Evolutionary conservation across 35 echinoderm and acorn worm genomes (phyloP), one percentile per base, ranked within the genome.

Genomic region (Apostichopus parvimensis): DNA sequence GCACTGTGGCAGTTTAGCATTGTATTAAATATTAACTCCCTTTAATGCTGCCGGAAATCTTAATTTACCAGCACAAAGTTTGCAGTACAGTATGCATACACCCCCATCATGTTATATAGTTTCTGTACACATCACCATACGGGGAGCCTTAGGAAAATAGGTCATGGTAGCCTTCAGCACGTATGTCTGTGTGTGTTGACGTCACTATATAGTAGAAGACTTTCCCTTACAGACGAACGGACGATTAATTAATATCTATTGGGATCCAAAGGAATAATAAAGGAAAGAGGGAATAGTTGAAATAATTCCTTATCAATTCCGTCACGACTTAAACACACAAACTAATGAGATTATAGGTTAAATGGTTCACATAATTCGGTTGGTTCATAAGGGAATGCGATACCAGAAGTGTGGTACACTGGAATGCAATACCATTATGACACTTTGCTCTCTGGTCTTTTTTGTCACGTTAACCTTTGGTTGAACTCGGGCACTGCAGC

Each of bases 261-360:
- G 71, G 5, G 71, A 13, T 7, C 7, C 1, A 18, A 73, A 15
- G 18, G 70, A 6, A 17, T 21, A 58, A 15, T 57, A 12, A 84
- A 84, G 23, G 56, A 59, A 84, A 58, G 23, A 5, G 57, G n/a
- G 54, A 54, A 84, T 84, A 84, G 54, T 59, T 84, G 81, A 84
- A 84, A 84, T 84, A 84, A 84, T 59, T 84, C 54, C 81, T 84
- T 84, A 84, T 84, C 81, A 58, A 84, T 56, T 59, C 81, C 20
- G 81, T 84, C 81, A 84, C 81, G 81, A 84, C 55, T 60, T 58
- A 84, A 84, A 84, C 81, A 84, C 81, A 84, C 81, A 84, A 84
- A 84, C 81, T 58, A 60, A 84, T 84, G 54, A n/a, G 56, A 84
- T 84, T 84, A 45, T 45, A 45, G n/a, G 57, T 58, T 84, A 58